Evolutionary conservation across 2,113 vertebrate genomes (phyloP), one percentile per base, ranked within the genome.

Genomic region (Melanotaenia duboulayi): DNA sequence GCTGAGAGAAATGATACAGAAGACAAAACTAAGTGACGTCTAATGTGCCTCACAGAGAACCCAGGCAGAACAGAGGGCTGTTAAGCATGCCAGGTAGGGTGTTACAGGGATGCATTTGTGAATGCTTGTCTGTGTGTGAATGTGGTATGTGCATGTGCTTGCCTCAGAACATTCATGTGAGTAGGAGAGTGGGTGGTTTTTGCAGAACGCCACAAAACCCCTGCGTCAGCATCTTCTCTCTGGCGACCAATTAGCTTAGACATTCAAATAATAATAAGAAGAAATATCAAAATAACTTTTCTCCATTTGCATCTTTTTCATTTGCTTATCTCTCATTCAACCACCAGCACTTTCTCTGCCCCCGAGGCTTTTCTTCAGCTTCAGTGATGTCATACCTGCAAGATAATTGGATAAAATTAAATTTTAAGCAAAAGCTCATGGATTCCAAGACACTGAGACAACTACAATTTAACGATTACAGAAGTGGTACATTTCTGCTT

Each of bases 401-500:
- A 82, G 83, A 91, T 88, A 92, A 91, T 91, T 91, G 90, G 82
- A 90, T 91, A 89, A 89, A 35, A 89, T 83, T 86, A 78, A 37
- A 85, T 89, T 89, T 83, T 84, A 88, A 91, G 84, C 48, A 40
- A 76, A 76, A 74, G 60, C 78, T 77, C 73, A 70, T 71, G 16
- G 75, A 84, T 74, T 68, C 71, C 60, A 65, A 83, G 64, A 72
- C 76, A 82, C 74, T 40, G 76, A 84, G 55, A 75, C 65, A 9
- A 35, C 32, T 35, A 42, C 71, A 65, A 52, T 83, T 91, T 80
- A 87, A 80, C 60, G 65, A n/a, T 42, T 37, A 66, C 83, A 69
- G 77, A 87, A 86, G 82, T 65, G 64, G 74, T 63, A 62, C 76
- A 57, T 4, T 52, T 46, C 68, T 73, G 65, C 71, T 68, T 69